phyloP scores from a whole-genome alignment of 2,888 invertebrate species.

The Oconnorella tubifera region DNA sequence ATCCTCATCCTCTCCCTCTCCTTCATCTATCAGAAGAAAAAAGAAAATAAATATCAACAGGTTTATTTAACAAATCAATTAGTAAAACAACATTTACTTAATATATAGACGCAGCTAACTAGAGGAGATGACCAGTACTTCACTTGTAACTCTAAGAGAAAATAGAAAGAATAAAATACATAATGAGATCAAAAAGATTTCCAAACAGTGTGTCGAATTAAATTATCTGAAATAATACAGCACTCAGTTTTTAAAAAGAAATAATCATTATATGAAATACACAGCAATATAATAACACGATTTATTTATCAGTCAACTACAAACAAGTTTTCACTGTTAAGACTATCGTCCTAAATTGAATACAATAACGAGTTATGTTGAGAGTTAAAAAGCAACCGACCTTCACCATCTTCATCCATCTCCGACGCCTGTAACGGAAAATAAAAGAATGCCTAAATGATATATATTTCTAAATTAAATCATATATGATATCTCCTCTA shows the following conservation, averaged over 20 bases:
- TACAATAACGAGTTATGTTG: too few relatives aligned
- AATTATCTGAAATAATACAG: too few relatives aligned
- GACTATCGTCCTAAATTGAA: too few relatives aligned
- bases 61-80: neutral
- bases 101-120: too few relatives aligned
- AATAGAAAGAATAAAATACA: too few relatives aligned
- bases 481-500: neutral
- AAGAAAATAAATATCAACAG: neutral
- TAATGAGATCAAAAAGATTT: neutral
- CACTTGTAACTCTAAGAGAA: too few relatives aligned
- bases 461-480: neutral
- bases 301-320: too few relatives aligned
- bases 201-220: neutral
- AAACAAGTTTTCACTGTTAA: too few relatives aligned
- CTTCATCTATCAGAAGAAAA: conserved; percentile 37
- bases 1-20: conserved; percentile 34
- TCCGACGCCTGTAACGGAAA: conserved; percentile 49
- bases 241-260: conserved; percentile 1
- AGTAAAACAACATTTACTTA: neutral
- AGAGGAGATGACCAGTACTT: too few relatives aligned
- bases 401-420: conserved; percentile 51
- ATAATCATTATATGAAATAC: conserved; percentile 3
- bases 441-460: neutral
- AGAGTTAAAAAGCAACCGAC: conserved; percentile 1
- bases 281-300: neutral